phyloP scores from a whole-genome alignment of 1,140 invertebrate species.

The Camponotus floridanus region DNA sequence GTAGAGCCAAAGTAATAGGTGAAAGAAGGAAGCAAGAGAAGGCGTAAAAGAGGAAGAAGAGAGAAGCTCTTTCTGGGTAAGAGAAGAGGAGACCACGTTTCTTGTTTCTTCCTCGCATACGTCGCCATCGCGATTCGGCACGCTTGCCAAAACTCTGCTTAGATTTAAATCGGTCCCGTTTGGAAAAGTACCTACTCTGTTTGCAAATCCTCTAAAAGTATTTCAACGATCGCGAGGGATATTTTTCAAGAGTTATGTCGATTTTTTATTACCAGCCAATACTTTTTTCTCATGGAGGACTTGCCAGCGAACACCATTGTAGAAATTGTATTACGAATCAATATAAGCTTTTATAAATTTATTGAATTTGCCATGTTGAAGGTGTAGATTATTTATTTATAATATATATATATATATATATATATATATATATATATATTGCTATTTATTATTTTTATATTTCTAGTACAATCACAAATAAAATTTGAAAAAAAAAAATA shows the following conservation, averaged over 20 bases:
- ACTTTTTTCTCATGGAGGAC: not conserved
- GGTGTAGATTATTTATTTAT: not conserved
- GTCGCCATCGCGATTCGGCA: slow-evolving; percentile 41
- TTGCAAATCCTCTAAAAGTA: slow-evolving; percentile 72
- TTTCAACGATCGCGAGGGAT: slow-evolving; percentile 67
- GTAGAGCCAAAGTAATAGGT: slow-evolving; percentile 58
- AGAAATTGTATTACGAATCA: slow-evolving; percentile 48
- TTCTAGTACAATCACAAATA: not conserved
- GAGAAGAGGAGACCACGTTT: slow-evolving; percentile 42
- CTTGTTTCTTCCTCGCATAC: slow-evolving; percentile 37
- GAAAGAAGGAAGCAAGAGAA: slow-evolving; percentile 63
- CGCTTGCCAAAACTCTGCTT: slow-evolving; percentile 76
- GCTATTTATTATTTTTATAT: not conserved
- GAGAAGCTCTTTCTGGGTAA: slow-evolving; percentile 64
- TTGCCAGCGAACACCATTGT: not conserved
- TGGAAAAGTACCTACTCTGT: slow-evolving; percentile 71
- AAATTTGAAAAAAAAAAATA: not conserved
- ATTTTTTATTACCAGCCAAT: slow-evolving; percentile 1
- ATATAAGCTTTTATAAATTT: slow-evolving; percentile 1
- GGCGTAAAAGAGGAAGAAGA: slow-evolving; percentile 59
- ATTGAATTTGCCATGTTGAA: not conserved
- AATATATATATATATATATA: too few relatives aligned
- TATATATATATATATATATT: too few relatives aligned
- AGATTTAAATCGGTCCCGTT: slow-evolving; percentile 80
- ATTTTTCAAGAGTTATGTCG: slow-evolving; percentile 32